Conservation (phyloP, 2,113 vertebrate species). For the Oophaga pumilio region DNA sequence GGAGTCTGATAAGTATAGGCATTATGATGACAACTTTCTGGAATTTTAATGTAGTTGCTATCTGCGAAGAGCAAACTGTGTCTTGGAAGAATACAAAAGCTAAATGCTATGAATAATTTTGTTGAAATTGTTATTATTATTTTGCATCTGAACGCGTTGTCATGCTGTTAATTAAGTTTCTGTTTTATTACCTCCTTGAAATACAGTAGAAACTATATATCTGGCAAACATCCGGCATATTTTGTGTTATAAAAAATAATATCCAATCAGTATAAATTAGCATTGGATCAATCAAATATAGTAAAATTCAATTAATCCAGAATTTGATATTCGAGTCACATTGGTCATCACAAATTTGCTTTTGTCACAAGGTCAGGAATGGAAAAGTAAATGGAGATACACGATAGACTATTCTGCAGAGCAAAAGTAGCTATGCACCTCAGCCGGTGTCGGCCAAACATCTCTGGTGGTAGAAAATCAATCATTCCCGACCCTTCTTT, state of each 20-base stretch:
- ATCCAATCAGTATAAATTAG: not conserved
- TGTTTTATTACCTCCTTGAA: not conserved
- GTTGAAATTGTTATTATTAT: conserved; percentile 16
- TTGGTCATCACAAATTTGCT: too few species aligned
- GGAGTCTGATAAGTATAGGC: conserved; percentile 14
- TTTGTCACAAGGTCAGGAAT: too few species aligned
- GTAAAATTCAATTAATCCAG: not conserved
- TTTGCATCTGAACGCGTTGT: not conserved
- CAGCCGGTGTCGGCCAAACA: too few species aligned
- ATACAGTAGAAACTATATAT: not conserved
- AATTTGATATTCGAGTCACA: too few species aligned
- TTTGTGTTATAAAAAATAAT: not conserved
- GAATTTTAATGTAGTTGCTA: conserved; percentile 41
- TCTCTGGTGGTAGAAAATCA: too few species aligned
- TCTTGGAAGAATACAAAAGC: conserved; percentile 19
- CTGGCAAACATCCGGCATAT: not conserved
- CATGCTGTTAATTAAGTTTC: not conserved
- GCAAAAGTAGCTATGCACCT: too few species aligned
- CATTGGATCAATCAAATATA: not conserved
- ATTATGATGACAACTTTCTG: conserved; percentile 18
- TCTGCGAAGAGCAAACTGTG: conserved; percentile 21
- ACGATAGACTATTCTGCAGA: too few species aligned
- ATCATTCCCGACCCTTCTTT: too few species aligned
- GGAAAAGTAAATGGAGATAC: too few species aligned
- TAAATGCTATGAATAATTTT: conserved; percentile 18